Base-by-base conservation (phyloP, 2,797 vertebrate species). In the Pogonophryne albipinna region DNA sequence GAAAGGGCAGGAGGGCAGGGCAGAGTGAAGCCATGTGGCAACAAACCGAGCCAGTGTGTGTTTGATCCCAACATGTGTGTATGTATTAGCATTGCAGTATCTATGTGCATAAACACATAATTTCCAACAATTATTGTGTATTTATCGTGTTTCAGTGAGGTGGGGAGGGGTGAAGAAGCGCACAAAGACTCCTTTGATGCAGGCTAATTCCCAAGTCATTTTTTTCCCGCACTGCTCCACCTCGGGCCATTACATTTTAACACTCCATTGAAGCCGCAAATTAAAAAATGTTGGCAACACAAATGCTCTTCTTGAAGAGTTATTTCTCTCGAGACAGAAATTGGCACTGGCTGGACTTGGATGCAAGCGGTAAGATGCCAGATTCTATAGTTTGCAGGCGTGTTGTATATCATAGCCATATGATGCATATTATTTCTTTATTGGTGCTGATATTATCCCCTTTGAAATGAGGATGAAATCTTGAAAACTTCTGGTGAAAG, bases 201-300 rank as follows among this genome's bases (percentile, higher is more conserved):
- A 50, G 60, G 58, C 71, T 88, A 85, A 91, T 91, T 89, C 88
- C 81, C 56, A 44, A 69, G 66, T 67, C 70, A 73, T 75, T 60
- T 71, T 52, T 62, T 64, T 34, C 17, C 8, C 72, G 70, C 59
- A 70, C 53, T 65, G 74, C 84, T 85, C 80, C 86, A 92, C 86
- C 86, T 85, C 66, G 63, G 91, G 91, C 92, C 92, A 91, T 93
- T 93, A 93, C 88, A 85, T 83, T 87, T 88, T 85, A 89, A 85
- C 92, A 92, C 91, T 90, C 90, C 85, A 88, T 41, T 90, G 89
- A 93, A 92, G 90, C 91, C 59, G 84, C 84, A 94, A 92, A 93
- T 93, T 93, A 91, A 82, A 80, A 74, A 59, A 72, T 85, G 91
- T 91, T 89, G 85, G 85, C 85, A 89, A 83, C 73, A 86, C 88